Conservation (phyloP, 2,797 vertebrate species). For the Typhlichthys subterraneus region DNA sequence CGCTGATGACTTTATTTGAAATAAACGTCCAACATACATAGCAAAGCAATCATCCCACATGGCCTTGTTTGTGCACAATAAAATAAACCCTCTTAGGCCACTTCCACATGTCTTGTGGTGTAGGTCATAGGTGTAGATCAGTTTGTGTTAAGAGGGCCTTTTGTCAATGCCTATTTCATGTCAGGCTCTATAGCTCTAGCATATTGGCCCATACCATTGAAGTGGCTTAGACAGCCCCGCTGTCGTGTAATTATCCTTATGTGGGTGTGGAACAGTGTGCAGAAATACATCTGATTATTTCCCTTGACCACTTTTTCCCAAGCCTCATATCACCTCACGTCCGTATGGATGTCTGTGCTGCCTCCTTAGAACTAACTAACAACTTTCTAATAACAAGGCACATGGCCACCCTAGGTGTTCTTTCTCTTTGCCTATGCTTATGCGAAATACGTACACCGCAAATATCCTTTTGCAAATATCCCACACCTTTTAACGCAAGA, state of each 20-base stretch:
- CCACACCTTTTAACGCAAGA: not conserved
- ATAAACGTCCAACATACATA: no score
- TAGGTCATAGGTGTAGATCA: no score
- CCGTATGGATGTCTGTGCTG: conserved; percentile 64
- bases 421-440: conserved; percentile 26
- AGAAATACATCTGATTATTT: conserved; percentile 77
- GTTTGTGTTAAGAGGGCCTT: conserved; percentile 8
- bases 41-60: no score
- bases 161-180: conserved; percentile 46
- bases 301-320: conserved; percentile 58
- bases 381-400: conserved; percentile 66
- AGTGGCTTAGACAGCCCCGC: conserved; percentile 64
- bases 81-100: no score
- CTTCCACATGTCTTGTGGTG: no score
- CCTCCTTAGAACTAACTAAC: conserved; percentile 28
- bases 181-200: conserved; percentile 42
- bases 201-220: conserved; percentile 52
- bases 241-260: conserved; percentile 67
- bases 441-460: conserved; percentile 14
- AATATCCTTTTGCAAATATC: not conserved
- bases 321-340: conserved; percentile 50
- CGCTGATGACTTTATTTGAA: no score
- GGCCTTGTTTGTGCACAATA: no score
- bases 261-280: conserved; percentile 69
- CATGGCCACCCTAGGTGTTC: conserved; percentile 53